These are phyloP conservation scores for Haliclona indistincta DNA, from an alignment of 37 sponge, comb jelly and placozoan species.

Conservation along the genomic window DNA sequence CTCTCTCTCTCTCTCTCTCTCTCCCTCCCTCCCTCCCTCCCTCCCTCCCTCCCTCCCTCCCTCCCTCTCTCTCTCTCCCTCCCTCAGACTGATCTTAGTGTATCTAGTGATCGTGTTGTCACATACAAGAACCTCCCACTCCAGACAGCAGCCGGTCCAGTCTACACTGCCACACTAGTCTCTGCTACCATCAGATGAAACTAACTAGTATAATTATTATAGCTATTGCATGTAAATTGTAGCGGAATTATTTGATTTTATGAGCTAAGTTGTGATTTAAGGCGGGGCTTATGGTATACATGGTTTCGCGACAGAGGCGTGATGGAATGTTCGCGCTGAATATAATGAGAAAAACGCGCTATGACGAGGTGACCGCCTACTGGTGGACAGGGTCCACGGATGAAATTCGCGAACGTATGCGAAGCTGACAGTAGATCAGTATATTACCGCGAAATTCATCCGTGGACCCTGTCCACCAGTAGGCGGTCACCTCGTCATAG, in stretches of 20 bases:
- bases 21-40: slow-evolving; percentile 34
- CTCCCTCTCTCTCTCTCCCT: slow-evolving; percentile 33
- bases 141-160: slow-evolving; percentile 35
- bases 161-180: slow-evolving; percentile 37
- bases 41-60: slow-evolving; percentile 33
- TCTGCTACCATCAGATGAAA: slow-evolving; percentile 71
- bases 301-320: no score
- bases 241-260: neutral
- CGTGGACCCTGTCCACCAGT: no score
- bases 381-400: no score
- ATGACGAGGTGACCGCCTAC: no score
- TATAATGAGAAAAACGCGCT: no score
- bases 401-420: no score
- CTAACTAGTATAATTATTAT: slow-evolving; percentile 27
- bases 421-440: no score
- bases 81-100: slow-evolving; percentile 50
- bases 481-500: no score
- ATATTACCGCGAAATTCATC: no score
- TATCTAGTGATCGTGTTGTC: slow-evolving; percentile 9
- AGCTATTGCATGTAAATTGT: neutral
- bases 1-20: slow-evolving; percentile 23
- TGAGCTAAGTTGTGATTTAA: neutral
- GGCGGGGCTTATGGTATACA: neutral
- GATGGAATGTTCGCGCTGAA: no score
- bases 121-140: slow-evolving; percentile 60